phyloP scores from a whole-genome alignment of 2,113 vertebrate genomes.

The Poecile atricapillus region DNA sequence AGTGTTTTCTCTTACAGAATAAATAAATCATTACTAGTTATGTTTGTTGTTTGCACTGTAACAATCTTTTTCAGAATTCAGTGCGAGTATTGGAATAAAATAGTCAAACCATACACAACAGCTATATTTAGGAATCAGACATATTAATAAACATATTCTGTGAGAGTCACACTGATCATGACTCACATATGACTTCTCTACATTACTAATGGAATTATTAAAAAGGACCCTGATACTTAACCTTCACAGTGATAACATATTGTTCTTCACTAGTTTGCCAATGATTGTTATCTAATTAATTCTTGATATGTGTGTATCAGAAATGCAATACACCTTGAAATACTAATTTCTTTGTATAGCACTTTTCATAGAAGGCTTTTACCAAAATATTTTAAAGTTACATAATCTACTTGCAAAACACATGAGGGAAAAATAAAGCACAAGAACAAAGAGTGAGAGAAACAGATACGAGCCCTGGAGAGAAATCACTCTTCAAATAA shows the following conservation, averaged over 20 bases:
- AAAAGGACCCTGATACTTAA: not conserved
- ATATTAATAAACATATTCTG: not conserved
- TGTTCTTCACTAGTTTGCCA: not conserved
- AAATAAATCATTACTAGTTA: not conserved
- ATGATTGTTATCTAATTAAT: not conserved
- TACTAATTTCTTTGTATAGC: not conserved
- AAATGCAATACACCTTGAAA: not conserved
- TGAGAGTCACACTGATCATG: slow-evolving; percentile 9
- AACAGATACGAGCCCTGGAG: not conserved
- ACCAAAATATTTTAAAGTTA: not conserved
- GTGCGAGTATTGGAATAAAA: not conserved
- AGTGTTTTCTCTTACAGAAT: not conserved
- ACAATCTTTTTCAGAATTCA: not conserved
- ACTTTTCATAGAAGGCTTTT: not conserved
- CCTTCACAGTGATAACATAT: not conserved
- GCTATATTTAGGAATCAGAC: not conserved
- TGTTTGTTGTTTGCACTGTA: not conserved
- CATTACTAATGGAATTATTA: not conserved
- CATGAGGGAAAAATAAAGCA: not conserved
- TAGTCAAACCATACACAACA: not conserved
- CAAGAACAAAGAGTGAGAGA: not conserved
- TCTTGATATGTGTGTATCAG: not conserved
- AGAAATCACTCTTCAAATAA: not conserved
- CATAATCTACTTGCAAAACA: not conserved
- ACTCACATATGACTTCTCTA: not conserved